Percentiles rank a stretch among this genome's conserved stretches.
Evolutionary conservation across 2,888 invertebrate species (phyloP).

Genomic region (Sphinx pinastri): DNA sequence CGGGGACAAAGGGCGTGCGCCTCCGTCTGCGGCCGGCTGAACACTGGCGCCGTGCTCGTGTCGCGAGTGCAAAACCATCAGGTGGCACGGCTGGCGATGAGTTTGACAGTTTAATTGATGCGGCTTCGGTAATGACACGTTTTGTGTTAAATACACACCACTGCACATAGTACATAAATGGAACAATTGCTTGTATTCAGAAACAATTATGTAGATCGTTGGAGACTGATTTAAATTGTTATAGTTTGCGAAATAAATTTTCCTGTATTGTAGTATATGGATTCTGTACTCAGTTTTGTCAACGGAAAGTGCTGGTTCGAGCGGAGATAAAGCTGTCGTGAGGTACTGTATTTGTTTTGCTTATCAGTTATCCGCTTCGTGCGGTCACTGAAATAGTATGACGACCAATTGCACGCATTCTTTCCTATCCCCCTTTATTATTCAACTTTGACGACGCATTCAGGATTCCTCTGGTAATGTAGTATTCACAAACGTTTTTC

Average conservation of each 20-base stretch:
- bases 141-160: constrained; percentile 12
- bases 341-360: too few species aligned
- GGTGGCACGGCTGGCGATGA: constrained; percentile 55
- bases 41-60: constrained; percentile 57
- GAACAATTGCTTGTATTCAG: neutral
- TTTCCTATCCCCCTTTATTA: too few species aligned
- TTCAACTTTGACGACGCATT: too few species aligned
- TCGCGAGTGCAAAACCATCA: constrained; percentile 55
- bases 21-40: constrained; percentile 61
- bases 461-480: too few species aligned
- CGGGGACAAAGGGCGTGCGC: constrained; percentile 68
- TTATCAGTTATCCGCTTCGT: too few species aligned
- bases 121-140: constrained; percentile 38
- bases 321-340: too few species aligned
- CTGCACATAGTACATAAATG: neutral
- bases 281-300: too few species aligned
- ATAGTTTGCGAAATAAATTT: neutral
- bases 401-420: too few species aligned
- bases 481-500: too few species aligned
- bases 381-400: too few species aligned
- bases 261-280: too few species aligned
- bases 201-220: constrained; percentile 1
- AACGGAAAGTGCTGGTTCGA: too few species aligned
- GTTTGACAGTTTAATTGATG: constrained; percentile 58
- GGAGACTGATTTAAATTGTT: neutral